Evolutionary conservation across 2,888 invertebrate genomes (phyloP), one percentile per base, ranked within the genome.

Genomic region (Spodoptera littoralis): DNA sequence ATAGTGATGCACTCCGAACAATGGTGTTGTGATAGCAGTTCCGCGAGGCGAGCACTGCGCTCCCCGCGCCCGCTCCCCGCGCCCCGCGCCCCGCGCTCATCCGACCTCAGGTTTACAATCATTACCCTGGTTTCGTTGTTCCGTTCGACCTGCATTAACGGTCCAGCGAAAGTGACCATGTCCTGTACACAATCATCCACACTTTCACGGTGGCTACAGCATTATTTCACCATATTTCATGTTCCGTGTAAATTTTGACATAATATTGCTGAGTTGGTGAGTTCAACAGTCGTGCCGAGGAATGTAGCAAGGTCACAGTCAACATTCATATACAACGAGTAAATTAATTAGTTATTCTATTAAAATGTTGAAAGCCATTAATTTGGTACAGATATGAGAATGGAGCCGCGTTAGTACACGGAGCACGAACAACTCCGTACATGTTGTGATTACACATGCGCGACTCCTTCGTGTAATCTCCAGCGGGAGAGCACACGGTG

Each of bases 21-120:
- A 73, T 73, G 63, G 62, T 69, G 59, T 69, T 69, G 52, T 59
- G 55, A 58, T 69, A 50, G 18, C 24, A n/a, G 74, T 62, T 62
- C 41, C 62, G 53, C 55, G 44, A 12, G 9, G 30, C 18, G 2
- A 50, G 8, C 68, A 48, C 36, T 8, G 8, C 36, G 36, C 36
- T 2, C 36, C 36, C 41, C 62, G 49, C 55, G 44, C 11, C 36
- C 18, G 2, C 46, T 5, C 68, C 48, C 30, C 30, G n/a, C n/a
- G n/a, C n/a, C n/a, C 36, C 27, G 27, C 27, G 8, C 36, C 36
- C 36, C 36, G 8, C 36, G 36, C 30, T 59, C 52, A 52, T 44
- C 41, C 12, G 48, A 48, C 60, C 42, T 41, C 30, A 54, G 30
- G 42, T 42, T 22, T 43, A 47, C 22, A n/a, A 47, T 62, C 70